These are phyloP conservation scores for Lasioglossum malachurum DNA, from an alignment of 2,888 invertebrate genomes.

Conservation along the genomic window DNA sequence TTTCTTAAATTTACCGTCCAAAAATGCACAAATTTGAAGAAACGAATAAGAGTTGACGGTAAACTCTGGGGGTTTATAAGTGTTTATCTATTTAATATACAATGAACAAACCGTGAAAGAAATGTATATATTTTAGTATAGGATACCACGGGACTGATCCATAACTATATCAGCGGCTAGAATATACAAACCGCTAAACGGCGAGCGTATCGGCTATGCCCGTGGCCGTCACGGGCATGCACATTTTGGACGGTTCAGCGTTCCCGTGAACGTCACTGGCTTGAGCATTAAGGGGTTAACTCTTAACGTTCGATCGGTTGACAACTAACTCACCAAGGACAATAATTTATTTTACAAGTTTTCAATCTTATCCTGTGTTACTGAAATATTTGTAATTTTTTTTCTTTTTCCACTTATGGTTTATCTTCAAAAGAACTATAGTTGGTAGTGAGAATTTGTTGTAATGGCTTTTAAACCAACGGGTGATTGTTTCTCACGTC, in stretches of 20 bases:
- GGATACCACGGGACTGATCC: neutral
- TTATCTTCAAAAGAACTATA: slow-evolving; percentile 19
- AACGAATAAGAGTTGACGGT: neutral
- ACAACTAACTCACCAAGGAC: slow-evolving; percentile 12
- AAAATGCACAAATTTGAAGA: neutral
- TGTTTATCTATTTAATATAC: neutral
- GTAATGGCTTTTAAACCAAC: neutral
- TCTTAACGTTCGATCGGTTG: slow-evolving; percentile 37
- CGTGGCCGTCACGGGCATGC: neutral
- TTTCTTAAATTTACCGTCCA: neutral
- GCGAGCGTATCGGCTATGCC: neutral
- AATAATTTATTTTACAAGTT: slow-evolving; percentile 1
- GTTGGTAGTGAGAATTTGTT: neutral
- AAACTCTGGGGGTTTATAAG: neutral
- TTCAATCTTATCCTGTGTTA: neutral
- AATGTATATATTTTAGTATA: neutral
- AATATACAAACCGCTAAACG: neutral
- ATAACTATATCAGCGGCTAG: neutral
- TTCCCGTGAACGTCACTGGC: neutral
- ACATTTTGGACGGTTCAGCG: neutral
- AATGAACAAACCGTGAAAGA: neutral
- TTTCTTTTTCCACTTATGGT: neutral
- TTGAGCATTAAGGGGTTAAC: slow-evolving; percentile 14
- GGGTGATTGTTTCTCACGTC: slow-evolving; percentile 14
- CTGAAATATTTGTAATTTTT: neutral